These are phyloP conservation scores for Enoplolaimus lenunculus DNA, from an alignment of 2,888 invertebrate species.

Conservation along the genomic window DNA sequence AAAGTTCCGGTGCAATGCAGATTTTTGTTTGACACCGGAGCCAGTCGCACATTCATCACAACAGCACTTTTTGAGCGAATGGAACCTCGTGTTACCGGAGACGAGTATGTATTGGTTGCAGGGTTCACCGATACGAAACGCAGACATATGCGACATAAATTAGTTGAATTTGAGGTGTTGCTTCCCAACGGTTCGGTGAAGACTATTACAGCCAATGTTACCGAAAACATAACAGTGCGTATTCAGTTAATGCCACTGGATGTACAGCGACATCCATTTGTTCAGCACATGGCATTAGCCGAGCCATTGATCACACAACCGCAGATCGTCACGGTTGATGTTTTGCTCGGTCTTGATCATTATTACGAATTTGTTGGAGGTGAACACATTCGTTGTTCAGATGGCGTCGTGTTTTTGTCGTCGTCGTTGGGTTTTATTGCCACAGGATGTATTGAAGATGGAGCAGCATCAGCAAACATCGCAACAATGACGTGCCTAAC, in stretches of 20 bases:
- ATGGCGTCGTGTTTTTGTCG: not conserved
- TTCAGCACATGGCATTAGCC: not conserved
- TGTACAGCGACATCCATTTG: not conserved
- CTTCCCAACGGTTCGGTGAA: not conserved
- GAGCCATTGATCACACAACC: not conserved
- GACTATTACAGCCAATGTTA: not conserved
- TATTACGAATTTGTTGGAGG: not conserved
- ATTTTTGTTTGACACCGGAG: not conserved
- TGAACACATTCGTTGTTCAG: not conserved
- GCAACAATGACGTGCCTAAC: not conserved
- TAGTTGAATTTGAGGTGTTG: not conserved
- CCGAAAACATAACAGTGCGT: not conserved
- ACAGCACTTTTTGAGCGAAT: not conserved
- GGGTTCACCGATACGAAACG: not conserved
- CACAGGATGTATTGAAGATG: not conserved
- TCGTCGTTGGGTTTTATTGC: not conserved
- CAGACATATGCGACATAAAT: not conserved
- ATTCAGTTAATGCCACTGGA: not conserved
- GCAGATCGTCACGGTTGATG: not conserved
- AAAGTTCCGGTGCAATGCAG: not conserved
- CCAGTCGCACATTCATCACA: not conserved
- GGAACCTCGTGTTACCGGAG: not conserved
- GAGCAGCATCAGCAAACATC: not conserved
- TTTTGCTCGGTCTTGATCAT: constrained; percentile 1
- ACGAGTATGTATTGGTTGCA: not conserved